Percentiles rank a stretch among this genome's conserved stretches.
These are phyloP conservation scores for Bubalus kerabau DNA, from an alignment of 2,113 vertebrate genomes.

Conservation along the genomic window DNA sequence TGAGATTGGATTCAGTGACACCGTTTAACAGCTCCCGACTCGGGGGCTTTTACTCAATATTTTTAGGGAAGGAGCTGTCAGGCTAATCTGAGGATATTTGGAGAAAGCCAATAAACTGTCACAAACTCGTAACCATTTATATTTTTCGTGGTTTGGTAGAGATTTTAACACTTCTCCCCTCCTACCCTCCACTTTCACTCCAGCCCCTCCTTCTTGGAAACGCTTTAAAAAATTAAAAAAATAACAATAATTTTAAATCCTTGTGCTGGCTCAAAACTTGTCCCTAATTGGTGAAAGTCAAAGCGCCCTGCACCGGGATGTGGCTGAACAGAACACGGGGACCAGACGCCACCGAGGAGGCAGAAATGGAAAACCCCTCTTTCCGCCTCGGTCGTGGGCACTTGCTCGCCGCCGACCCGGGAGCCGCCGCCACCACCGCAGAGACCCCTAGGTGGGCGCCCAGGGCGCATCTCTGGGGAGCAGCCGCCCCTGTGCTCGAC, in stretches of 20 bases:
- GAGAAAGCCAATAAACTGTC: conserved; percentile 1
- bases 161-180: not conserved
- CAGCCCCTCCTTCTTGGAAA: not conserved
- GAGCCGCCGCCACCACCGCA: not conserved
- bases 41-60: conserved; percentile 1
- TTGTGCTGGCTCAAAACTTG: not conserved
- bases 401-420: accelerated
- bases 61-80: conserved; percentile 68
- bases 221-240: not conserved
- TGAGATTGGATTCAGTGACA: conserved; percentile 69
- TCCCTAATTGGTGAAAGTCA: not conserved
- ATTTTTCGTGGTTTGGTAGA: not conserved
- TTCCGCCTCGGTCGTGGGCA: not conserved
- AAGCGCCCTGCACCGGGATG: accelerated
- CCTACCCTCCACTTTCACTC: not conserved
- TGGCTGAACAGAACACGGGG: accelerated
- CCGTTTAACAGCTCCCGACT: conserved; percentile 55
- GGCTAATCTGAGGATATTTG: conserved; percentile 58
- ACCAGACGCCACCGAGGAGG: too few relatives aligned
- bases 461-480: not conserved
- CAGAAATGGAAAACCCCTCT: not conserved
- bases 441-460: not conserved
- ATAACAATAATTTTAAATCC: not conserved
- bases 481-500: accelerated
- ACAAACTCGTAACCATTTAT: not conserved